phyloP scores from a whole-genome alignment of 2,888 invertebrate species.

The Cosmia trapezina region DNA sequence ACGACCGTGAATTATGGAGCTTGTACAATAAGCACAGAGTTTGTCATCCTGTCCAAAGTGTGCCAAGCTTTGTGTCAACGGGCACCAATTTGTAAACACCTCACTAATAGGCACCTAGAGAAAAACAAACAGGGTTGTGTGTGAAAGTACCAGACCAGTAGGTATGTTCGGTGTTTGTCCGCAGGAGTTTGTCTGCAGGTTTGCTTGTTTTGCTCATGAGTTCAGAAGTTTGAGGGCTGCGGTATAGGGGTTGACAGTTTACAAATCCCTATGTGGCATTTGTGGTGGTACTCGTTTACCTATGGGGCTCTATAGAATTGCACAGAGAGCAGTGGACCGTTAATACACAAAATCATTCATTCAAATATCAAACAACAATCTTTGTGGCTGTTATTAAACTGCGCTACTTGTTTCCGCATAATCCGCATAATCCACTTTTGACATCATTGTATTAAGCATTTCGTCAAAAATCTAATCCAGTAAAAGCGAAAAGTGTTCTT shows the following conservation, averaged over 20 bases:
- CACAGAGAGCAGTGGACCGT: too few relatives aligned
- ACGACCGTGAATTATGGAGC: slow-evolving; percentile 61
- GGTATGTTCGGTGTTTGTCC: slow-evolving; percentile 20
- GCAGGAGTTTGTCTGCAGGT: slow-evolving; percentile 23
- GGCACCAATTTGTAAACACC: slow-evolving; percentile 25
- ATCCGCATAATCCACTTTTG: neutral
- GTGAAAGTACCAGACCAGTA: slow-evolving; percentile 1
- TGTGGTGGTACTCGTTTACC: neutral
- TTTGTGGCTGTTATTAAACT: too few relatives aligned
- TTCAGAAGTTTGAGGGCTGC: slow-evolving; percentile 26
- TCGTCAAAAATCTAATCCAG: neutral
- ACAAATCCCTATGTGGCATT: too few relatives aligned
- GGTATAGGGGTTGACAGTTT: slow-evolving; percentile 14
- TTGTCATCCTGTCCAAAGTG: slow-evolving; percentile 59
- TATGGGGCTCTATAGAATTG: neutral
- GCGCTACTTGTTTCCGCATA: neutral
- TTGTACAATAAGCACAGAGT: slow-evolving; percentile 57
- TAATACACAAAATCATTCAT: neutral
- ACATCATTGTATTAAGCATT: neutral
- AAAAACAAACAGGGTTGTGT: slow-evolving; percentile 43
- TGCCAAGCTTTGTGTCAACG: slow-evolving; percentile 26
- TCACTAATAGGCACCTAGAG: slow-evolving; percentile 37
- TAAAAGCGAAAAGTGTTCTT: slow-evolving; percentile 4
- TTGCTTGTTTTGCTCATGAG: slow-evolving; percentile 38
- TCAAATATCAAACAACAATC: neutral